A percentile compares a stretch with the other conserved stretches of the same genome.
These are phyloP conservation scores for Drosophila merina DNA, from an alignment of 2,888 invertebrate genomes.

Conservation along the genomic window DNA sequence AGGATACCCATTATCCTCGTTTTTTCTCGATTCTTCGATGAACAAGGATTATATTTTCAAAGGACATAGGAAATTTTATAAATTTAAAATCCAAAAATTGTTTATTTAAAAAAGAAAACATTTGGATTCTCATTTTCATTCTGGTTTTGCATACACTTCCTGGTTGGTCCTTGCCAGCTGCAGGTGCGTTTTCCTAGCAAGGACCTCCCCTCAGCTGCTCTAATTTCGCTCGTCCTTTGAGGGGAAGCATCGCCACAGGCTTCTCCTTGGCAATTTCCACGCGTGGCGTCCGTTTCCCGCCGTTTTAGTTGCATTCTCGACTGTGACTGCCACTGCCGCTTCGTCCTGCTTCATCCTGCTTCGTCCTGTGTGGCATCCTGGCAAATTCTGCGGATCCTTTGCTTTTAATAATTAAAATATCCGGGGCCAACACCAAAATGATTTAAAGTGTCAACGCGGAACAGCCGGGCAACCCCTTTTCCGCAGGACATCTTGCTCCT, in stretches of 20 bases:
- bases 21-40: background rate
- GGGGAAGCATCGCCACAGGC: slow-evolving; percentile 61
- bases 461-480: slow-evolving; percentile 32
- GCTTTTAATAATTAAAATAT: slow-evolving; percentile 83
- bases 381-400: slow-evolving; percentile 48
- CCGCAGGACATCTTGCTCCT: slow-evolving; percentile 28
- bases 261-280: slow-evolving; percentile 66
- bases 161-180: slow-evolving; percentile 51
- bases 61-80: too few species aligned
- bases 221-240: slow-evolving; percentile 71
- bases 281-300: slow-evolving; percentile 71
- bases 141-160: slow-evolving; percentile 57
- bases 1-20: background rate
- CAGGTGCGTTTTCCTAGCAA: slow-evolving; percentile 33
- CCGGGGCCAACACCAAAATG: slow-evolving; percentile 75
- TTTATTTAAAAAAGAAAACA: too few species aligned
- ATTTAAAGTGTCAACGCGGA: slow-evolving; percentile 81
- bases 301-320: slow-evolving; percentile 28
- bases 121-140: background rate
- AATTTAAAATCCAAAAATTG: background rate
- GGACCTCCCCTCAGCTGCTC: slow-evolving; percentile 49
- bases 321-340: slow-evolving; percentile 6
- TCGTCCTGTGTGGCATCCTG: slow-evolving; percentile 46
- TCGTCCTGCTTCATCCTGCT: slow-evolving; percentile 12
- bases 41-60: background rate